Evolutionary conservation across 2,113 vertebrate species (phyloP), one percentile per base, ranked within the genome.

Genomic region (Oreotragus oreotragus): DNA sequence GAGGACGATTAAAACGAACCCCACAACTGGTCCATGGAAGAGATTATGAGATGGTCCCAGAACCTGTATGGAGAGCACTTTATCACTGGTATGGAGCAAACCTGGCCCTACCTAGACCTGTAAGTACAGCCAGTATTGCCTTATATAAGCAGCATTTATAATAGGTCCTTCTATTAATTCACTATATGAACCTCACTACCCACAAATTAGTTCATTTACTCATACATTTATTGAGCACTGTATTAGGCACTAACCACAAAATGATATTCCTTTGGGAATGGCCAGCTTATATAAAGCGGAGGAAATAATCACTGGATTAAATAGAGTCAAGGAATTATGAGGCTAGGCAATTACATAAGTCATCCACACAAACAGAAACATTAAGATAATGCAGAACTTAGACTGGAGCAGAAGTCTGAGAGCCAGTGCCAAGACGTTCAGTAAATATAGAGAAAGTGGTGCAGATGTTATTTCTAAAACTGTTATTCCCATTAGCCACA

Each of bases 11-110:
- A 79, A 99, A 99, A 97, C 99, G 99, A 91, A 99, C 99, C 49
- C 98, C 99, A 66, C 99, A 99, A 86, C 84, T 99, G 96, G 66
- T 99, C 88, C 98, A 99, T 58, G 98, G 99, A 8, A 99, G 98
- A 98, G 99, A 99, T 98, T 99, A 99, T 97, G 99, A 99, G 98
- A 99, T 99, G 45, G 99, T 99, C 57, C 99, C 99, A 96, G 99
- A 99, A 97, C 99, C 99, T 13, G 99, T 99, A 4, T 99, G 99
- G 99, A 99, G 99, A 98, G 99, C 99, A 4, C 99, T 99, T 96
- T 99, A 99, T 98, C 99, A 99, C 97, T 99, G 99, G 99, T 99
- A 99, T 94, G 99, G 99, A 64, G 99, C 99, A 98, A 99, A 99
- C 97, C 98, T 99, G 97, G 99, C 99, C 95, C 98, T 99, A 96